Evolutionary conservation across 2,797 vertebrate species (phyloP).

Genomic region (Periophthalmus magnuspinnatus): DNA sequence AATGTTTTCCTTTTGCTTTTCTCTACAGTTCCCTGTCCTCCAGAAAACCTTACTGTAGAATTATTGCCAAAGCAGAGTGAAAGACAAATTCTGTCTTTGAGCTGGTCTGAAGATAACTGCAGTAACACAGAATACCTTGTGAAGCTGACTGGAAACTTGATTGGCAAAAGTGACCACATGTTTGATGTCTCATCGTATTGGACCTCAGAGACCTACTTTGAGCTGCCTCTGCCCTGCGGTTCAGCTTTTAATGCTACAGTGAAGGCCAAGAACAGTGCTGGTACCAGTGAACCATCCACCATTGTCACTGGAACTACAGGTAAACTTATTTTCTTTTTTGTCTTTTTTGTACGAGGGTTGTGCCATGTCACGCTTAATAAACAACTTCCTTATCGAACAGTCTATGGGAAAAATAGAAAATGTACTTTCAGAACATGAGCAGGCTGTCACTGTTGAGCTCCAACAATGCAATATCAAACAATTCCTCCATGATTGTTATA

Average conservation of each 20-base stretch:
- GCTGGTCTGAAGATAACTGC: conserved; percentile 68
- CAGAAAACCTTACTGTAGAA: conserved; percentile 52
- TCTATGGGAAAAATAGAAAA: too few species aligned
- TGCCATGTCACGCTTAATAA: not conserved
- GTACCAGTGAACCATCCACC: conserved; percentile 56
- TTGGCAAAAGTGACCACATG: conserved; percentile 51
- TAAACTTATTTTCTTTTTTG: conserved; percentile 32
- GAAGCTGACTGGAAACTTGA: conserved; percentile 65
- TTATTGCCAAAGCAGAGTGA: conserved; percentile 48
- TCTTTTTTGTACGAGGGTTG: not conserved
- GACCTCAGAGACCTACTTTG: conserved; percentile 69
- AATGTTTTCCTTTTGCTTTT: not conserved
- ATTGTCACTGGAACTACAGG: conserved; percentile 70
- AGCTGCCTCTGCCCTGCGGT: conserved; percentile 77
- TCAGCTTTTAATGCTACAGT: conserved; percentile 71
- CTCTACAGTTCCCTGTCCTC: conserved; percentile 75
- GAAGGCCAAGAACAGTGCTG: conserved; percentile 65
- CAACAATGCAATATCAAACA: too few species aligned
- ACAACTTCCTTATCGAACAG: not conserved
- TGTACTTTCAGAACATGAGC: too few species aligned
- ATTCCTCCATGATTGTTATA: too few species aligned
- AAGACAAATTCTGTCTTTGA: conserved; percentile 62
- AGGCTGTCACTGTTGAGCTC: too few species aligned
- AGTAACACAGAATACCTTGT: conserved; percentile 62
- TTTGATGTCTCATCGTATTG: conserved; percentile 77